Evolutionary conservation across 2,797 vertebrate genomes (phyloP), one percentile per base, ranked within the genome.

Genomic region (Hafferia zeledoni): DNA sequence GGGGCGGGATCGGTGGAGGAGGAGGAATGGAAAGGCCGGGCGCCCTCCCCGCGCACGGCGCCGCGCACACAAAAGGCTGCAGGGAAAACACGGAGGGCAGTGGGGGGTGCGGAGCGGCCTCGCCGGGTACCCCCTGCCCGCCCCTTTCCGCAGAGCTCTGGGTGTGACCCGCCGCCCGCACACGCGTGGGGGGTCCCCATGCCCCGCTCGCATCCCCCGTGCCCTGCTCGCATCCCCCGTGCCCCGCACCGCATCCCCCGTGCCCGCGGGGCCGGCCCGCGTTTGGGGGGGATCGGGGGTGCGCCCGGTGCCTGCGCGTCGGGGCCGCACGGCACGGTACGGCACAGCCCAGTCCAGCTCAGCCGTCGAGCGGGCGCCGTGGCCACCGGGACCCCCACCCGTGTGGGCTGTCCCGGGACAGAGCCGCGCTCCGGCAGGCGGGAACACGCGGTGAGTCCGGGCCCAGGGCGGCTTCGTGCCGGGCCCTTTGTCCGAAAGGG

Each of bases 1-100:
- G 68, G 56, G 94, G 94, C 76, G 89, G 87, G 89, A 61, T 7
- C 19, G 46, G 44, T 6, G 25, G 15, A 71, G 31, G 47, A 35
- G 47, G 47, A 67, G 82, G 63, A 43, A 63, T 14, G 65, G 65
- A 39, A 71, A 63, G 27, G 75, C 74, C 43, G 22, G 22, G 43
- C 31, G 57, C 35, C 57, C 35, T 56, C 50, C 57, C 75, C 23
- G 75, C 49, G 75, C 74, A 57, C 80, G 63, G 46, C 31, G 70
- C 57, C 56, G 47, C 64, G 24, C 52, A 80, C 76, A 87, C 85
- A 87, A 87, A 87, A 87, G 85, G 85, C 76, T 87, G 85, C 68
- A 71, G 86, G 83, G 85, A 87, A 87, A 87, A 87, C 85, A 80
- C 85, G 85, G 85, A 87, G 76, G 68, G 52, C 60, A 80, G 44